These are phyloP conservation scores for Phalloptychus januarius DNA, from an alignment of 2,797 vertebrate species.

Conservation along the genomic window DNA sequence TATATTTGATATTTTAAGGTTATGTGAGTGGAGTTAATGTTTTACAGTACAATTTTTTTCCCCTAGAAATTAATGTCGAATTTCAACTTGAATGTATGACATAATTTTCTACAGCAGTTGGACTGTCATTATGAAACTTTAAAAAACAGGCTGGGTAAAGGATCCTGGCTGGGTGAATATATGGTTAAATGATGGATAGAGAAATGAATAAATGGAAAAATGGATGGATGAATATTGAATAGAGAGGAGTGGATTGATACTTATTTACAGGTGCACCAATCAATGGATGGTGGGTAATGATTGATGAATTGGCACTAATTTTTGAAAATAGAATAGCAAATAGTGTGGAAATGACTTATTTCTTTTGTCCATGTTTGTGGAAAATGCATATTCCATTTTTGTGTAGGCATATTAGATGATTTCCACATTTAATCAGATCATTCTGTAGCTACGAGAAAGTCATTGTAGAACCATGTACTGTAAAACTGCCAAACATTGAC, in stretches of 20 bases:
- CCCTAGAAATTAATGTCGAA: not conserved
- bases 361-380: not conserved
- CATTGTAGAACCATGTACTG: conserved; percentile 12
- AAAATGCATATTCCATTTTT: not conserved
- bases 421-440: not conserved
- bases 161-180: not conserved
- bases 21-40: not conserved
- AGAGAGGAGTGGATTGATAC: not conserved
- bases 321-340: not conserved
- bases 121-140: not conserved
- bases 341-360: not conserved
- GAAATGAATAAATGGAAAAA: not conserved
- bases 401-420: not conserved
- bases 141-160: not conserved
- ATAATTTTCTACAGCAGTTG: not conserved
- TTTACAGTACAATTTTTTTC: too few species aligned
- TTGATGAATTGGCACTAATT: not conserved
- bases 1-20: not conserved
- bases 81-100: not conserved
- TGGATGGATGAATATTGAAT: not conserved
- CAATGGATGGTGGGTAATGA: not conserved
- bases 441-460: conserved; percentile 9
- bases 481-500: not conserved
- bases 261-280: not conserved
- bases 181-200: not conserved